phyloP scores from a whole-genome alignment of 2,888 invertebrate genomes.

The Gastracanthus pulcherrimus region DNA sequence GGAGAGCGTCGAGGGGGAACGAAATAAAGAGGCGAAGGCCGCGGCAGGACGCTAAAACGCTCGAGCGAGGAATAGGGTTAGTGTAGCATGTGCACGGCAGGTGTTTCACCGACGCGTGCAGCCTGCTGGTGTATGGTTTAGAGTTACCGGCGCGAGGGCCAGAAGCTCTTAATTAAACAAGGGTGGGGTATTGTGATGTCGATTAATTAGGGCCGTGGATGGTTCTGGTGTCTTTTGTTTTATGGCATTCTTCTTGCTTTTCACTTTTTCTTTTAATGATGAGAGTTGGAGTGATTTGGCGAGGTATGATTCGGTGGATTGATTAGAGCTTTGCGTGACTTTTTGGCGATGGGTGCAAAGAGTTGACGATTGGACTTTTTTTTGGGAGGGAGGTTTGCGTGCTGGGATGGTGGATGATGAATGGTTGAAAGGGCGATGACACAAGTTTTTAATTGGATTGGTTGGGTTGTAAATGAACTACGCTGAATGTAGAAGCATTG shows the following conservation, averaged over 20 bases:
- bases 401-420: not conserved
- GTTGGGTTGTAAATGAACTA: not conserved
- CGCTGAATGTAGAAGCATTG: no score
- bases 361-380: not conserved
- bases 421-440: not conserved
- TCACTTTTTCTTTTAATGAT: not conserved
- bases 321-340: constrained; percentile 14
- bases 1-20: not conserved
- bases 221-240: not conserved
- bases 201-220: not conserved
- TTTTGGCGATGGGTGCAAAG: not conserved
- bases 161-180: constrained; percentile 20
- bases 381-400: not conserved
- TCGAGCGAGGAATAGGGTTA: constrained; percentile 28
- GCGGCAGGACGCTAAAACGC: no score
- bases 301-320: no score
- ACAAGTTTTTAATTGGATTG: not conserved
- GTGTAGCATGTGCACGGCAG: constrained; percentile 25
- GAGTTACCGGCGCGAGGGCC: constrained; percentile 6
- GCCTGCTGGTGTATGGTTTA: not conserved
- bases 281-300: not conserved
- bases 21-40: not conserved
- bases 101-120: not conserved
- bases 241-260: not conserved
- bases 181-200: not conserved